Evolutionary conservation across 2,797 vertebrate genomes (phyloP), one percentile per base, ranked within the genome.

Genomic region (Odontamblyopus lacepedii): DNA sequence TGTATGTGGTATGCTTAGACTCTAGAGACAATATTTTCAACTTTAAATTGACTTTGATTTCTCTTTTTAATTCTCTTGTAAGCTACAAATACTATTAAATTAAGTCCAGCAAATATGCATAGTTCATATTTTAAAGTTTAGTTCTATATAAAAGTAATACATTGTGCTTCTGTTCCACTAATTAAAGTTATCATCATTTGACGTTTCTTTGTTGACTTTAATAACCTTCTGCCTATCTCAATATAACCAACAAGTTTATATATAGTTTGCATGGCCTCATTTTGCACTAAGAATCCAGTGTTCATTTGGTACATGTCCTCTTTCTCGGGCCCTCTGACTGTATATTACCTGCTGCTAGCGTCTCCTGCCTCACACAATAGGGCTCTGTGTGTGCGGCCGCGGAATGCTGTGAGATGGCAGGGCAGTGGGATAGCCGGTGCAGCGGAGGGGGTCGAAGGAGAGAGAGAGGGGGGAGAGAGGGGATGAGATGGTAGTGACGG

Each of bases 351-450:
- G 80, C 83, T 77, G 75, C 44, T 48, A 48, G 82, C 79, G 71
- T 85, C 87, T 91, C 77, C 69, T 79, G 19, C 85, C 66, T 73
- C 78, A 85, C 92, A 95, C 94, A 95, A 95, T 95, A 94, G 90
- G 80, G 87, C 92, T 94, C 94, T 95, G 94, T 95, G 93, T 92
- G 92, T 88, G 88, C 73, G 91, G 38, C 92, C 81, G 85, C 77
- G 94, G 94, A 94, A 94, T 94, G 94, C 92, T 92, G 92, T 69
- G 91, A 94, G 93, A 92, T 93, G 91, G 92, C 92, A 93, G 87
- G 87, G 90, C 92, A 85, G 92, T 92, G 92, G 93, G 92, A 93
- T 93, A 91, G 91, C 90, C 88, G 83, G 82, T 82, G 88, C 90
- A 90, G 90, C 89, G 89, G 93, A 93, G 85, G 92, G 89, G 93